A percentile compares a stretch with the other conserved stretches of the same genome.
Evolutionary conservation across 2,797 vertebrate species (phyloP).

Genomic region (Eleutherodactylus coqui): DNA sequence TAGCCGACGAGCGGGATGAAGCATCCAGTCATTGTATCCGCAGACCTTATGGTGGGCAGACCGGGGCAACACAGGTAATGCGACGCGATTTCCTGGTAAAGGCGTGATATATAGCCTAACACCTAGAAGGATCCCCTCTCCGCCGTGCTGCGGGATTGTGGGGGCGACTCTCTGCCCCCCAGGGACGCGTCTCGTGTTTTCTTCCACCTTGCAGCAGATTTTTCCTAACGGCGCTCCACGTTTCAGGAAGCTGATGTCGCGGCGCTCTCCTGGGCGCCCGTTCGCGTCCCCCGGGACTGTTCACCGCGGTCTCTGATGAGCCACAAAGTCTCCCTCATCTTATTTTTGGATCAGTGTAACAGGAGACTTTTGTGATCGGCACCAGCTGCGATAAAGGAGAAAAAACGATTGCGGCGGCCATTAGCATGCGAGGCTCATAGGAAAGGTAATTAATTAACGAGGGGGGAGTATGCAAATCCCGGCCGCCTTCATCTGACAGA

Average conservation of each 20-base stretch:
- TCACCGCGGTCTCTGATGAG: neutral
- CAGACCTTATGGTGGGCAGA: no score
- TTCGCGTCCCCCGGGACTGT: neutral
- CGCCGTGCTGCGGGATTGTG: neutral
- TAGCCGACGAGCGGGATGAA: no score
- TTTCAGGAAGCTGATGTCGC: neutral
- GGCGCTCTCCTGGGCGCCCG: neutral
- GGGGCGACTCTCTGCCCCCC: no score
- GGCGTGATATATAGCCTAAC: no score
- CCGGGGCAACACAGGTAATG: no score
- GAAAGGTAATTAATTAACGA: slow-evolving; percentile 80
- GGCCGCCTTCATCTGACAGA: slow-evolving; percentile 80
- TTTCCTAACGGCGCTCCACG: neutral
- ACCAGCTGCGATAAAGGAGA: slow-evolving; percentile 25
- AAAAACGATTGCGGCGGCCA: slow-evolving; percentile 66
- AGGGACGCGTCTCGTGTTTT: neutral
- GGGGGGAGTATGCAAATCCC: slow-evolving; percentile 69
- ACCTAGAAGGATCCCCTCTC: no score
- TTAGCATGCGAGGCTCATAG: slow-evolving; percentile 80
- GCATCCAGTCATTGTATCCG: no score
- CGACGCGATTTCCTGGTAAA: no score
- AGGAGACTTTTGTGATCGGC: slow-evolving; percentile 19
- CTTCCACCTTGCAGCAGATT: neutral
- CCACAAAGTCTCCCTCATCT: neutral
- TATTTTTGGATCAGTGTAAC: neutral